Base-by-base conservation (phyloP, 2,113 vertebrate species). In the Romanogobio albipinnatus region DNA sequence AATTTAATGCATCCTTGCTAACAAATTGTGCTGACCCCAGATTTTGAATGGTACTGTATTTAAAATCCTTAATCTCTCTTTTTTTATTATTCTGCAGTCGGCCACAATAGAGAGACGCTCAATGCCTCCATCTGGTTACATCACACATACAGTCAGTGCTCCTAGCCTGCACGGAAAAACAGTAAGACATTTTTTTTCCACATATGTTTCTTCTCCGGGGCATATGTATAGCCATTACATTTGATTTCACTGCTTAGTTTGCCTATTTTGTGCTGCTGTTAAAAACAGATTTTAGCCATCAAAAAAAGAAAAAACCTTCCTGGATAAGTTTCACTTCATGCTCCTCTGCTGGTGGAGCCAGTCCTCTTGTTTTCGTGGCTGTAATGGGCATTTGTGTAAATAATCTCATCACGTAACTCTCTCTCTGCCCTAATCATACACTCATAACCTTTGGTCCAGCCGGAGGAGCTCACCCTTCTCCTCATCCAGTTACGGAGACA, bases 81-180 rank as follows among this genome's bases (percentile, higher is more conserved):
- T 73, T 70, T 70, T 64, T 76, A 59, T 61, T 9, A 13, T 26
- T 66, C 88, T 90, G 2, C 94, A 99, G 98, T 94, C 95, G 1
- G 91, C 96, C 6, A 97, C 97, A 5, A 53, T 95, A 17, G 97
- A 98, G 71, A 95, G 97, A 8, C 95, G 96, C 61, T 97, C 97
- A 1, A 95, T 98, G 96, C 96, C 96, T 73, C 86, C 95, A 9
- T 95, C 97, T 89, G 96, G 97, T 73, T 98, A 98, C 92, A 98
- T 99, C 94, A 98, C 97, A 0, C 98, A 99, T 90, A 99, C 98
- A 0, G 97, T 99, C 91, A 98, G 97, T 1, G 96, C 97, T 0
- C 98, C 98, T 86, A 99, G 97, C 92, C 93, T 99, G 81, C 97
- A 99, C 1, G 97, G 97, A 53, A 98, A 98, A 94, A 98, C 97